These are phyloP conservation scores for Agrochola lota DNA, from an alignment of 2,888 invertebrate genomes.

Conservation along the genomic window DNA sequence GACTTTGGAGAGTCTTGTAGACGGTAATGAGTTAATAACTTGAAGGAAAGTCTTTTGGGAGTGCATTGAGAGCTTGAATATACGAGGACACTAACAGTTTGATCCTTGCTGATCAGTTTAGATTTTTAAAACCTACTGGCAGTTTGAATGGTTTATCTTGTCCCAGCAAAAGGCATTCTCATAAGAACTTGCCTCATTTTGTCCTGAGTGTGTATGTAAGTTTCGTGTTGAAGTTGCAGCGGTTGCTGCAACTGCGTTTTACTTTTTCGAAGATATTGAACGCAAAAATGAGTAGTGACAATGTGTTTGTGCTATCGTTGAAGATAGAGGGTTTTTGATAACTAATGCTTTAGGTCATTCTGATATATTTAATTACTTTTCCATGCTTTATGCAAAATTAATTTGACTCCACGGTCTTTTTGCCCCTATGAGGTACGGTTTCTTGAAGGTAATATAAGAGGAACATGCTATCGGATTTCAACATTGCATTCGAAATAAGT, in stretches of 20 bases:
- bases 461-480: conserved; percentile 17
- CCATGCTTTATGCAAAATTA: too few relatives aligned
- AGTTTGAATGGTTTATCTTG: background rate
- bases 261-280: background rate
- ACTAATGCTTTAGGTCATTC: too few relatives aligned
- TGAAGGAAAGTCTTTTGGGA: background rate
- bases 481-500: conserved; percentile 29
- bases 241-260: background rate
- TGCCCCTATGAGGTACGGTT: background rate
- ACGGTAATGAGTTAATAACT: conserved; percentile 17
- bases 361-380: too few relatives aligned
- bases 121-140: background rate
- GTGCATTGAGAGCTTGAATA: too few relatives aligned
- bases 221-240: background rate
- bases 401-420: background rate
- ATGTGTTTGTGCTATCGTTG: too few relatives aligned
- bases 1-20: conserved; percentile 19
- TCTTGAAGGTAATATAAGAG: conserved; percentile 16
- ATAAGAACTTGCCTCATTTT: too few relatives aligned
- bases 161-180: too few relatives aligned
- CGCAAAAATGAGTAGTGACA: background rate
- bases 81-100: background rate
- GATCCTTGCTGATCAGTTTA: too few relatives aligned
- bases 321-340: too few relatives aligned
- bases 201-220: too few relatives aligned